Evolutionary conservation across 2,113 vertebrate species (phyloP).

Genomic region (Tachycineta bicolor): DNA sequence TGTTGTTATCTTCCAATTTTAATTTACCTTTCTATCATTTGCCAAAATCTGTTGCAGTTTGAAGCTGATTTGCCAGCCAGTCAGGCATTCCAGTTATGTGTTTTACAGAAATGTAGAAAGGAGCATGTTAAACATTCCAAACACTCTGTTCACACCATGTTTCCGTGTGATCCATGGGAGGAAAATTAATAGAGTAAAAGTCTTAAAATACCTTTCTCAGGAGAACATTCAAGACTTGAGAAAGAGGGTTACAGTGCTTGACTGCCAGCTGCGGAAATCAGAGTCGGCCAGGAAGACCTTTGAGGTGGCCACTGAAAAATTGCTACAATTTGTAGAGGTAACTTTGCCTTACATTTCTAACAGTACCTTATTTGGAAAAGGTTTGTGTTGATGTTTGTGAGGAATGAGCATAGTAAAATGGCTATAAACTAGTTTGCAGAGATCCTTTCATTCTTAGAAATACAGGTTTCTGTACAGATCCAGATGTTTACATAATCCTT

Average conservation of each 20-base stretch:
- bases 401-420: neutral
- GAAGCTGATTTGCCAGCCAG: neutral
- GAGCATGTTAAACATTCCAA: neutral
- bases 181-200: neutral
- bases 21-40: neutral
- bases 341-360: neutral
- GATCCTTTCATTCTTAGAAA: neutral
- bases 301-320: constrained; percentile 86
- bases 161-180: neutral
- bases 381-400: neutral
- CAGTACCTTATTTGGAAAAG: neutral
- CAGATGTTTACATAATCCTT: neutral
- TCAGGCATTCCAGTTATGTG: neutral
- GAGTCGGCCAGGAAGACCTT: constrained; percentile 85
- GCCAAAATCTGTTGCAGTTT: neutral
- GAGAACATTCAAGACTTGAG: constrained; percentile 85
- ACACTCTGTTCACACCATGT: neutral
- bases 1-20: neutral
- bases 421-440: neutral
- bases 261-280: constrained; percentile 90
- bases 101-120: neutral
- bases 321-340: constrained; percentile 94
- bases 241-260: constrained; percentile 86
- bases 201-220: constrained; percentile 63
- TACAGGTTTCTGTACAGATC: neutral